Conservation (phyloP, 2,888 invertebrate species). For the Frankliniella intonsa region DNA sequence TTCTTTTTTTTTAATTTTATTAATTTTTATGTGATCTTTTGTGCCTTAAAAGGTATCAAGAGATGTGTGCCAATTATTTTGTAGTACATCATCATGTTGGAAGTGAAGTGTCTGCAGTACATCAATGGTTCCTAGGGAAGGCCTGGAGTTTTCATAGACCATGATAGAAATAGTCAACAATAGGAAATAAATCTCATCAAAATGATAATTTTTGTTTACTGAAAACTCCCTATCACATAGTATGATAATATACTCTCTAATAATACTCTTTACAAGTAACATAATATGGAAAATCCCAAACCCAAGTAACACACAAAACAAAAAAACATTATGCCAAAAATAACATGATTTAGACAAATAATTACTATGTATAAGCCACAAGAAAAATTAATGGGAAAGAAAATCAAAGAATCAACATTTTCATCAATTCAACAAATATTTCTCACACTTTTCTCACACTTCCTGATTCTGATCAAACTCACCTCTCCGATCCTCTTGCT, state of each 20-base stretch:
- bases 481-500: not conserved
- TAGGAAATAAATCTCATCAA: constrained; percentile 25
- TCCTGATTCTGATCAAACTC: too few species aligned
- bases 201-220: not conserved
- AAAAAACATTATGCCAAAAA: not conserved
- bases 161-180: constrained; percentile 10
- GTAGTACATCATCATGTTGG: not conserved
- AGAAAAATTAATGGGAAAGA: not conserved
- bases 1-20: not conserved
- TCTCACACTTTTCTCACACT: too few species aligned
- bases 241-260: not conserved
- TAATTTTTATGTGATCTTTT: not conserved
- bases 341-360: not conserved
- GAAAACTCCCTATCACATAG: not conserved
- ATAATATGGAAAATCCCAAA: not conserved
- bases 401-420: not conserved
- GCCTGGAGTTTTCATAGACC: constrained; percentile 8
- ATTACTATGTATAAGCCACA: not conserved
- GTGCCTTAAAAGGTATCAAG: not conserved
- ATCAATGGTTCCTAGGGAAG: not conserved
- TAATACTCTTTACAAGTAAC: not conserved
- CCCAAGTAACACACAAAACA: not conserved
- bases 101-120: not conserved
- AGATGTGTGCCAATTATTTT: constrained; percentile 18
- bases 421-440: not conserved